Conservation (phyloP, 2,888 invertebrate genomes). For the Zaprionus obscuricornis region DNA sequence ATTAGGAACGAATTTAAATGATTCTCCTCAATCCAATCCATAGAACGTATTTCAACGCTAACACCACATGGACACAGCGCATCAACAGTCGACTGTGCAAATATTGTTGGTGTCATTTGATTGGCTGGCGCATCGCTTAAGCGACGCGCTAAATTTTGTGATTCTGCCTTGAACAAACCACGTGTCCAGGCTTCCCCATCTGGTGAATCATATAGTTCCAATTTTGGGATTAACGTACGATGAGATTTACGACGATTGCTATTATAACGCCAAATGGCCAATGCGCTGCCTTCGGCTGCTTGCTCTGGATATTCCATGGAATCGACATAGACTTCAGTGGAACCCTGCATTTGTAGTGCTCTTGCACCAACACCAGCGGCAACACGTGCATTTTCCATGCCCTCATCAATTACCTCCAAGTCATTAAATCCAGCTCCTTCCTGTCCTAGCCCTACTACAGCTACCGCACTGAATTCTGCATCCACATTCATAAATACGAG, state of each 20-base stretch:
- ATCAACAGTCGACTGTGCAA: slow-evolving; percentile 87
- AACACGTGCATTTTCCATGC: slow-evolving; percentile 87
- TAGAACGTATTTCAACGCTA: slow-evolving; percentile 83
- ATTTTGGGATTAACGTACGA: slow-evolving; percentile 83
- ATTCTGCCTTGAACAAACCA: slow-evolving; percentile 88
- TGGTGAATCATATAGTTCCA: slow-evolving; percentile 85
- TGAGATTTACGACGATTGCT: slow-evolving; percentile 85
- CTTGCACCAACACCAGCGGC: slow-evolving; percentile 87
- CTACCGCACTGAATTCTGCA: slow-evolving; percentile 85
- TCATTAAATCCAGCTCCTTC: slow-evolving; percentile 86
- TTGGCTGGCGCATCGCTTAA: slow-evolving; percentile 90
- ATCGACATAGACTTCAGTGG: slow-evolving; percentile 85
- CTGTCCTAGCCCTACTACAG: slow-evolving; percentile 88
- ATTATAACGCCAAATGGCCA: slow-evolving; percentile 86
- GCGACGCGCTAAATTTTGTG: slow-evolving; percentile 89
- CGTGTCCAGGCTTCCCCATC: slow-evolving; percentile 86
- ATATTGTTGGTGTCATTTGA: slow-evolving; percentile 89
- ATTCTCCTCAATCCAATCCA: slow-evolving; percentile 85
- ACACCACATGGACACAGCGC: slow-evolving; percentile 86
- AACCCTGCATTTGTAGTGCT: slow-evolving; percentile 83
- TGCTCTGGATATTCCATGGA: slow-evolving; percentile 87
- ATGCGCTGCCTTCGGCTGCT: slow-evolving; percentile 87
- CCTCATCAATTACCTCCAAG: slow-evolving; percentile 88
- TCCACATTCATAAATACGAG: slow-evolving; percentile 86
- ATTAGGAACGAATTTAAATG: slow-evolving; percentile 85